Base-by-base conservation (phyloP, 2,797 vertebrate genomes). In the Diceros bicornis region DNA sequence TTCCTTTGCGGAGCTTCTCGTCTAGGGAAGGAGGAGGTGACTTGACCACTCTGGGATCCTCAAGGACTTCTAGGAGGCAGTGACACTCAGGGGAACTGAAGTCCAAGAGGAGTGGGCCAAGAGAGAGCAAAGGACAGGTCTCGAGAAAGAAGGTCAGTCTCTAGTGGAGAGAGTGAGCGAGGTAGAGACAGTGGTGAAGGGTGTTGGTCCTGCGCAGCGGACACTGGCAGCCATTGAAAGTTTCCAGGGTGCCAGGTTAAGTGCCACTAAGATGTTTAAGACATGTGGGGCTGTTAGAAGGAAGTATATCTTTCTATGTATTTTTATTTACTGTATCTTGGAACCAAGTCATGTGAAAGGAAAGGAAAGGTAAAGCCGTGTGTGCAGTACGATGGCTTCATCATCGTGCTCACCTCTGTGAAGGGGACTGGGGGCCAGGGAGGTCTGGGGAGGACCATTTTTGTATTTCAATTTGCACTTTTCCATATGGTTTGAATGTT, bases 131-230 rank as follows among this genome's bases (percentile, higher is more conserved):
- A 17, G 20, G 55, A 13, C 41, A 23, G 12, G 32, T 20, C 20
- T 25, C 9, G 4, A 14, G 9, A 41, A 47, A 21, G 59, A 29
- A n/a, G 47, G 12, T 8, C 14, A 37, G 1, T 44, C 21, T 72
- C 17, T 20, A 10, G 12, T 2, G 13, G 18, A 10, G 3, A 61
- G 12, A 7, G 0, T 1, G n/a, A 34, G 41, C 37, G 17, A 25
- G 79, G 68, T 2, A 14, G 32, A 32, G 29, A 0, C 17, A 9
- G 50, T 52, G 14, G 50, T 16, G 78, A 6, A 4, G 34, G 78
- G 13, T 16, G 50, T 52, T 4, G 50, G 50, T 52, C 50, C 50
- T 18, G 32, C 62, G 4, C n/a, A 41, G n/a, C 34, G 27, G 47
- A 55, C 3, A 34, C 12, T 25, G 72, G n/a, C 44, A 66, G 47